A percentile compares a stretch with the other conserved stretches of the same genome.
phyloP scores from a whole-genome alignment of 2,888 invertebrate genomes.

The Diploptera punctata region DNA sequence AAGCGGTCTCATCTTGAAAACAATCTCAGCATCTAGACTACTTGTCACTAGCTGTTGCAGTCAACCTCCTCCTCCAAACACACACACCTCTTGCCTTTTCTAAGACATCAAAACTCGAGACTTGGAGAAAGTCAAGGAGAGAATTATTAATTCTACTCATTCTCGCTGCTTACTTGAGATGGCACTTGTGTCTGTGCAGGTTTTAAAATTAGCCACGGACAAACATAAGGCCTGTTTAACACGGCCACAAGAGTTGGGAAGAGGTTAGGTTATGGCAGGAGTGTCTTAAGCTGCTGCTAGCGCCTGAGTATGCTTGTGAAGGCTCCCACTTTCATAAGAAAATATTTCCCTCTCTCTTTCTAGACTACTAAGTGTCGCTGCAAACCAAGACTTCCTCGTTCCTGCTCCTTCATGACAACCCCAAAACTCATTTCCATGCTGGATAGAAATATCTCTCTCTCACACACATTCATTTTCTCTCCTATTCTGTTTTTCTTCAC shows the following conservation, averaged over 20 bases:
- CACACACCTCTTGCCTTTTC: slow-evolving; percentile 1
- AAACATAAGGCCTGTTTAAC: slow-evolving; percentile 34
- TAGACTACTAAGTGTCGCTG: not conserved
- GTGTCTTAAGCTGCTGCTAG: slow-evolving; percentile 5
- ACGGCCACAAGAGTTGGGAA: slow-evolving; percentile 12
- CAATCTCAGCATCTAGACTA: not conserved
- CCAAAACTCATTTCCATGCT: slow-evolving; percentile 40
- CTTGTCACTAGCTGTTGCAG: not conserved
- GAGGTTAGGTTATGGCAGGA: slow-evolving; percentile 17
- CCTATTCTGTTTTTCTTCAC: not conserved
- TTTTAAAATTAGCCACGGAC: slow-evolving; percentile 37
- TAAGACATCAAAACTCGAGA: slow-evolving; percentile 35
- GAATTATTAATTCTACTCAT: slow-evolving; percentile 40
- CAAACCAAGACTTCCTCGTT: not conserved
- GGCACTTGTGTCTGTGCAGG: slow-evolving; percentile 25
- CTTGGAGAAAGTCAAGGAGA: slow-evolving; percentile 23
- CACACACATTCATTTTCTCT: slow-evolving; percentile 23
- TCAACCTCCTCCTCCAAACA: not conserved
- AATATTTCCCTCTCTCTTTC: not conserved
- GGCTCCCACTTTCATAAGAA: slow-evolving; percentile 6
- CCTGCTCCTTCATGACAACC: slow-evolving; percentile 28
- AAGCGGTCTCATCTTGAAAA: not conserved
- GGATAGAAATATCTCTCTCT: slow-evolving; percentile 28
- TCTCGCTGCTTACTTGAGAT: slow-evolving; percentile 16
- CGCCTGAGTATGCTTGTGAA: slow-evolving; percentile 16